Conservation (phyloP, 2,113 vertebrate species). For the Maccullochella peelii region DNA sequence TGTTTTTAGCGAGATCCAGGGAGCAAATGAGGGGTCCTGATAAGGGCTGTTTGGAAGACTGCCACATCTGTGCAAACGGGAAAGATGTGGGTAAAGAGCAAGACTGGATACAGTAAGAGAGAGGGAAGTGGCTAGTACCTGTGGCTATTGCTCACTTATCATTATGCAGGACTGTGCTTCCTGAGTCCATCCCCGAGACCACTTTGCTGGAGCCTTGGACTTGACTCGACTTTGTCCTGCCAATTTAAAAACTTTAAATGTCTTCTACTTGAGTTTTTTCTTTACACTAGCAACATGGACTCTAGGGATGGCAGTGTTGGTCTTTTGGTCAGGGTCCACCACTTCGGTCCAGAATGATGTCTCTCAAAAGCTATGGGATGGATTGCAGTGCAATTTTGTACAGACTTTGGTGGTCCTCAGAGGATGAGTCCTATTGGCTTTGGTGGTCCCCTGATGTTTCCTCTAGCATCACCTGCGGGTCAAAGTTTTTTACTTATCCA, state of each 20-base stretch:
- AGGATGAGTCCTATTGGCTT: no score
- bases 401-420: no score
- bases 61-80: slow-evolving; percentile 51
- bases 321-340: not conserved
- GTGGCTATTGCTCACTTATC: slow-evolving; percentile 4
- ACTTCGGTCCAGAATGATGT: not conserved
- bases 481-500: no score
- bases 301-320: not conserved
- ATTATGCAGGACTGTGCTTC: not conserved
- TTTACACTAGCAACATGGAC: not conserved
- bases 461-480: no score
- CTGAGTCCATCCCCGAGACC: not conserved
- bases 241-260: not conserved
- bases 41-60: slow-evolving; percentile 50
- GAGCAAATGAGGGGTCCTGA: slow-evolving; percentile 48
- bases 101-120: not conserved
- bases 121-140: slow-evolving; percentile 31
- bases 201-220: not conserved
- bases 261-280: not conserved
- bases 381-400: not conserved
- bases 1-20: slow-evolving; percentile 54
- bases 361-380: not conserved
- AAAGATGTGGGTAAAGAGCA: slow-evolving; percentile 15
- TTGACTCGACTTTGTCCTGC: not conserved
- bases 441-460: not conserved